Conservation (phyloP, 1,140 invertebrate genomes). For the Lordiphosa stackelbergi region DNA sequence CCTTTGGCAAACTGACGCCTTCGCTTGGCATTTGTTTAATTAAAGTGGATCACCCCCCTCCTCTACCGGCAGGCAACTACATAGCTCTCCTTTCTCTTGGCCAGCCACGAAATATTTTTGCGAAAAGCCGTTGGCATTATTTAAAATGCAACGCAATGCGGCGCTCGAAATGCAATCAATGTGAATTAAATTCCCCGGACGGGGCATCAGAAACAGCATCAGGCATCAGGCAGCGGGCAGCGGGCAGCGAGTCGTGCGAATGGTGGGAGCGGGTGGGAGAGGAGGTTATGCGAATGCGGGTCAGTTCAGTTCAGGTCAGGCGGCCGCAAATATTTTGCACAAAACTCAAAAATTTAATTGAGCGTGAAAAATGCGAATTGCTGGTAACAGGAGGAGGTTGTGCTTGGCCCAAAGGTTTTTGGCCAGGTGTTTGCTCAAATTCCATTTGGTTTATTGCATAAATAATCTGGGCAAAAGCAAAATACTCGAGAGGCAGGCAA, state of each 20-base stretch:
- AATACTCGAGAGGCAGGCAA: too few species aligned
- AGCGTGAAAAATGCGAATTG: conserved; percentile 56
- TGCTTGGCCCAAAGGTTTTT: not conserved
- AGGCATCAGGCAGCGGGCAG: conserved; percentile 30
- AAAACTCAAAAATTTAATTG: conserved; percentile 56
- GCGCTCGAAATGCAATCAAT: conserved; percentile 71
- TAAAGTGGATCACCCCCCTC: conserved; percentile 56
- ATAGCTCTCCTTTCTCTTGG: conserved; percentile 1
- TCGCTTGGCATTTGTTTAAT: conserved; percentile 68
- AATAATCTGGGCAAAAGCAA: too few species aligned
- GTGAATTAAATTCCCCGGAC: conserved; percentile 69
- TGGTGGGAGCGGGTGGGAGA: not conserved
- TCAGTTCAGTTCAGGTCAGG: conserved; percentile 35
- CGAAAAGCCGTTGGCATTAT: conserved; percentile 69
- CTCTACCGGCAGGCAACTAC: too few species aligned
- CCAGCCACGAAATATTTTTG: conserved; percentile 14
- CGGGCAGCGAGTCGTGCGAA: conserved; percentile 12
- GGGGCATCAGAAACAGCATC: conserved; percentile 30
- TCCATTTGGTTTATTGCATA: too few species aligned
- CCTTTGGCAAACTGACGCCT: conserved; percentile 47
- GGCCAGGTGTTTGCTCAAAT: too few species aligned
- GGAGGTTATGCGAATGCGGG: conserved; percentile 9
- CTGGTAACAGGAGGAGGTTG: not conserved
- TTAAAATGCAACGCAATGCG: conserved; percentile 74
- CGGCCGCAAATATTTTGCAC: conserved; percentile 62